These are phyloP conservation scores for Hesperia comma DNA, from an alignment of 2,888 invertebrate genomes.

Conservation along the genomic window DNA sequence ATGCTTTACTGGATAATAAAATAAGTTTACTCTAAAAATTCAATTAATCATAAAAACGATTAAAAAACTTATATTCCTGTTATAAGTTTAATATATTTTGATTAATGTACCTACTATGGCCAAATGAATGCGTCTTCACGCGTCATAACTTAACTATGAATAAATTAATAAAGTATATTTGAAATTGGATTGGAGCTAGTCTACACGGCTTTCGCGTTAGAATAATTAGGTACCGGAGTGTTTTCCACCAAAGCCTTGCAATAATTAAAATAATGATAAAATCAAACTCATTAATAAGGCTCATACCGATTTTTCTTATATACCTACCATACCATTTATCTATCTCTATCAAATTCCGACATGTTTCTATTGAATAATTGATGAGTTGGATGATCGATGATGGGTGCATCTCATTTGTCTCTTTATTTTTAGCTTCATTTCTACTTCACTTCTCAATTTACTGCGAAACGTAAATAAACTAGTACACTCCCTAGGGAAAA, in stretches of 20 bases:
- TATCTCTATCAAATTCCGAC: no score
- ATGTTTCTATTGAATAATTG: no score
- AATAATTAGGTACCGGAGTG: slow-evolving; percentile 16
- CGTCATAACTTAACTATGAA: slow-evolving; percentile 69
- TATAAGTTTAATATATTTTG: background rate
- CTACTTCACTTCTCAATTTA: slow-evolving; percentile 8
- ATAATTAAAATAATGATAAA: no score
- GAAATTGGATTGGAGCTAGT: slow-evolving; percentile 29
- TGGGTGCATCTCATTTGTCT: no score
- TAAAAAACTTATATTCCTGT: background rate
- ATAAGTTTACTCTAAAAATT: no score
- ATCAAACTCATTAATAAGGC: no score
- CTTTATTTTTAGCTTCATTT: no score
- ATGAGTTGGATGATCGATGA: no score
- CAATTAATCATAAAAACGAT: slow-evolving; percentile 7
- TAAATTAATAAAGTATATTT: slow-evolving; percentile 74
- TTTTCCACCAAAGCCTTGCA: background rate
- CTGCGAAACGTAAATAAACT: slow-evolving; percentile 58
- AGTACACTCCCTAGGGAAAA: slow-evolving; percentile 51
- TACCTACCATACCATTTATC: no score
- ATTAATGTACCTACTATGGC: slow-evolving; percentile 54
- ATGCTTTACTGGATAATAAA: no score
- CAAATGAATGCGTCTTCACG: slow-evolving; percentile 74
- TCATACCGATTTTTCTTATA: no score
- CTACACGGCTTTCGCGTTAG: slow-evolving; percentile 19